Conservation (phyloP, 1,140 invertebrate genomes). For the Amyelois transitella region DNA sequence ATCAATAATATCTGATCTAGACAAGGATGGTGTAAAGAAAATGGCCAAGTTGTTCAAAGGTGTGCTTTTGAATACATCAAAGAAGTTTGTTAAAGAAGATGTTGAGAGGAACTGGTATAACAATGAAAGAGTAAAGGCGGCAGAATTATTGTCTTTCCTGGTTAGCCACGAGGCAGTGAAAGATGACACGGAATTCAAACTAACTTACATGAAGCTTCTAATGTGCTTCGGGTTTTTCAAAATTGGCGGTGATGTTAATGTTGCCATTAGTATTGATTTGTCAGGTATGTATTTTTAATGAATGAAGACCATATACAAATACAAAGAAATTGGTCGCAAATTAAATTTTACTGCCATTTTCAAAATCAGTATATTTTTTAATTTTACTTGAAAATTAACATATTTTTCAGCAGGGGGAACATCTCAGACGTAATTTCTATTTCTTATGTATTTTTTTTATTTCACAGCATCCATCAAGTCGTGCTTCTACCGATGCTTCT, state of each 20-base stretch:
- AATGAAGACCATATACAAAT: conserved; percentile 1
- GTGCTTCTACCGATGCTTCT: conserved; percentile 79
- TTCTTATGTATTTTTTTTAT: conserved; percentile 16
- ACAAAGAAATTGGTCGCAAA: not conserved
- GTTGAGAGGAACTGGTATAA: conserved; percentile 77
- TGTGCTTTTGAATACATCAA: conserved; percentile 73
- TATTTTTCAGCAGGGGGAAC: not conserved
- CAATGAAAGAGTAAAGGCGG: conserved; percentile 79
- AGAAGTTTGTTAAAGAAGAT: conserved; percentile 66
- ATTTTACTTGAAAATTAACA: not conserved
- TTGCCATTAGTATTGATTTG: conserved; percentile 73
- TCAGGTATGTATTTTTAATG: conserved; percentile 72
- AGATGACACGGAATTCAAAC: conserved; percentile 78
- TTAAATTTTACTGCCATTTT: not conserved
- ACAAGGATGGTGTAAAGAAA: conserved; percentile 77
- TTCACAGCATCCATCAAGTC: conserved; percentile 73
- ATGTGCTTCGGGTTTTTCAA: conserved; percentile 80
- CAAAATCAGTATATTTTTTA: not conserved
- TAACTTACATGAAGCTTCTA: conserved; percentile 78
- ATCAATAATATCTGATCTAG: conserved; percentile 76
- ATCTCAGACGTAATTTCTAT: no score
- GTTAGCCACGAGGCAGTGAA: conserved; percentile 77
- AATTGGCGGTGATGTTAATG: conserved; percentile 65
- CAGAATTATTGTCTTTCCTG: conserved; percentile 79
- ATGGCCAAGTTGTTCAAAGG: conserved; percentile 76